Conservation (phyloP, 2,113 vertebrate species). For the Bambusicola thoracicus region DNA sequence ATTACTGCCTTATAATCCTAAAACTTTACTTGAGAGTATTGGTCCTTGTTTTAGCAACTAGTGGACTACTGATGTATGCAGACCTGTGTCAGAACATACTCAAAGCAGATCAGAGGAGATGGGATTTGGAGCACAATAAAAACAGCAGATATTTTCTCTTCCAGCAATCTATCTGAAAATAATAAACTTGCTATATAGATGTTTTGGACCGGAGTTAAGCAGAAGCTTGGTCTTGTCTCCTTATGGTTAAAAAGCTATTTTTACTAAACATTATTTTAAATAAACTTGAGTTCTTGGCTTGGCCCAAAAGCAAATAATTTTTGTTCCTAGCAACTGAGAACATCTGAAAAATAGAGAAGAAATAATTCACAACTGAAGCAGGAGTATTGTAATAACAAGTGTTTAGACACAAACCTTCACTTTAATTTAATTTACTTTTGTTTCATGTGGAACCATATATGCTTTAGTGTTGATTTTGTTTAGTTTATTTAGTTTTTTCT, state of each 20-base stretch:
- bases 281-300: background rate
- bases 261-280: background rate
- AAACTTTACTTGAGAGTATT: background rate
- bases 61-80: background rate
- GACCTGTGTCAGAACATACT: background rate
- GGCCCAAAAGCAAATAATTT: background rate
- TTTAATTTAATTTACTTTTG: background rate
- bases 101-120: background rate
- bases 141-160: background rate
- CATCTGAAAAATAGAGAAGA: background rate
- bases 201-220: background rate
- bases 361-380: background rate
- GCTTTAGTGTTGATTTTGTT: background rate
- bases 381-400: background rate
- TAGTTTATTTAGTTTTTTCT: background rate
- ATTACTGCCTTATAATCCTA: background rate
- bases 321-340: background rate
- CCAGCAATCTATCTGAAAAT: background rate
- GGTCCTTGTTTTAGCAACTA: background rate
- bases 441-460: background rate
- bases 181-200: background rate
- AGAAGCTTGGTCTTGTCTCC: background rate
- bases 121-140: rapidly evolving
- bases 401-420: background rate
- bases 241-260: background rate